Evolutionary conservation across 2,888 invertebrate species (phyloP), one percentile per base, ranked within the genome.

Genomic region (Chorisops tibialis): DNA sequence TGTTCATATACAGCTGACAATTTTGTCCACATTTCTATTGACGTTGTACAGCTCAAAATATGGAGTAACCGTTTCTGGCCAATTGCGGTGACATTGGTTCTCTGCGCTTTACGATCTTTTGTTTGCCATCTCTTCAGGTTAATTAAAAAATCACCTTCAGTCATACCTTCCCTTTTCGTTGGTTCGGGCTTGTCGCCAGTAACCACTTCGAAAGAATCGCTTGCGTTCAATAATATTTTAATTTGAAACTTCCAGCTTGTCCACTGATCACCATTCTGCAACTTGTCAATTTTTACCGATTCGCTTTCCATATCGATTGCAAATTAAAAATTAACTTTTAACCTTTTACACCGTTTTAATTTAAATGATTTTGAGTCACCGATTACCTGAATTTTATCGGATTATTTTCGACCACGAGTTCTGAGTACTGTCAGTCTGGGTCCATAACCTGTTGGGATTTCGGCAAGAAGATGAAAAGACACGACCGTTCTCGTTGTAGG

Each of bases 11-110:
- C 64, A 3, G 54, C 58, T 0, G 65, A 47, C 0, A 72, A 62
- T 58, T 69, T 69, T 4, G 63, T 48, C 71, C 71, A 73, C 71
- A 73, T 72, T n/a, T 68, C 66, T 9, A 66, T 59, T 12, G 71
- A 63, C 4, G 67, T 71, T n/a, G n/a, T n/a, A n/a, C n/a, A n/a
- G n/a, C n/a, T n/a, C n/a, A n/a, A n/a, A n/a, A n/a, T 68, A 60
- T 69, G 68, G 2, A 67, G 41, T 5, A 68, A 50, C 5, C 65
- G 66, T 30, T 68, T 63, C 22, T 63, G 59, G 4, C 65, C 67
- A 0, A 71, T 54, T 0, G 68, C 64, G 2, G 67, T 69, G 1
- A 67, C 68, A 4, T 70, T 70, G 11, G 69, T 63, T 21, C 61
- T 69, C 61, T 71, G 69, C 5, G 70, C 70, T 6, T 56, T 63